Conservation (phyloP, 2,113 vertebrate genomes). For the Entelurus aequoreus region DNA sequence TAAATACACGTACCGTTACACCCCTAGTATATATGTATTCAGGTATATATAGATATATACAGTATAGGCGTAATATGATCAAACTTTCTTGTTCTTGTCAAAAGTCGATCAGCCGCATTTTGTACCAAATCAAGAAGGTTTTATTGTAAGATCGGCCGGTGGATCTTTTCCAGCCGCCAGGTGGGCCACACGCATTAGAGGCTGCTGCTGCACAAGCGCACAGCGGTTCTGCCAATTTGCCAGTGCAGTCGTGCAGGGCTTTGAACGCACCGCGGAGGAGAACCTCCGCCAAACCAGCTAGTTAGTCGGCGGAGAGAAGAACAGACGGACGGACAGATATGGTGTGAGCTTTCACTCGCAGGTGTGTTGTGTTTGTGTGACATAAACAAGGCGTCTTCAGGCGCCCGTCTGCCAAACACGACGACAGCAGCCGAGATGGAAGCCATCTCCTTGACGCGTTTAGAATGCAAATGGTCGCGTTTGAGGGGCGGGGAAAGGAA, state of each 20-base stretch:
- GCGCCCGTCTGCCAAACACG: constrained; percentile 50
- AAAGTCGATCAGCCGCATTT: too few species aligned
- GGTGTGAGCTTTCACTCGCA: constrained; percentile 16
- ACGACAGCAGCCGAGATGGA: constrained; percentile 57
- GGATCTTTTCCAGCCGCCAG: constrained; percentile 58
- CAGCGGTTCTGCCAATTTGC: constrained; percentile 61
- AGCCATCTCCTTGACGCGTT: constrained; percentile 61
- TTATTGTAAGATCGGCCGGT: constrained; percentile 40
- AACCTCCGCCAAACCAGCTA: constrained; percentile 50
- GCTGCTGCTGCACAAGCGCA: constrained; percentile 52
- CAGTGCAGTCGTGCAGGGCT: constrained; percentile 33
- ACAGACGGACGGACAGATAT: too few species aligned
- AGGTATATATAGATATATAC: too few species aligned
- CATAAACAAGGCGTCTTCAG: constrained; percentile 44
- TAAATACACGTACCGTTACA: too few species aligned
- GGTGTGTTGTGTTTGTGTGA: constrained; percentile 48
- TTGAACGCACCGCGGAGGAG: constrained; percentile 25
- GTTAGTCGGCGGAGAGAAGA: constrained; percentile 37
- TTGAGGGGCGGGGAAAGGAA: constrained; percentile 38
- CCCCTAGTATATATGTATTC: too few species aligned
- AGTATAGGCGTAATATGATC: too few species aligned
- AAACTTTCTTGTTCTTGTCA: too few species aligned
- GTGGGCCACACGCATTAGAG: constrained; percentile 69
- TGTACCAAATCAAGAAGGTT: constrained; percentile 46
- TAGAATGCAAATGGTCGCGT: constrained; percentile 67